Percentiles rank a stretch among this genome's conserved stretches.
phyloP scores from a whole-genome alignment of 2,888 invertebrate genomes.

The Drosophila stalkeri region DNA sequence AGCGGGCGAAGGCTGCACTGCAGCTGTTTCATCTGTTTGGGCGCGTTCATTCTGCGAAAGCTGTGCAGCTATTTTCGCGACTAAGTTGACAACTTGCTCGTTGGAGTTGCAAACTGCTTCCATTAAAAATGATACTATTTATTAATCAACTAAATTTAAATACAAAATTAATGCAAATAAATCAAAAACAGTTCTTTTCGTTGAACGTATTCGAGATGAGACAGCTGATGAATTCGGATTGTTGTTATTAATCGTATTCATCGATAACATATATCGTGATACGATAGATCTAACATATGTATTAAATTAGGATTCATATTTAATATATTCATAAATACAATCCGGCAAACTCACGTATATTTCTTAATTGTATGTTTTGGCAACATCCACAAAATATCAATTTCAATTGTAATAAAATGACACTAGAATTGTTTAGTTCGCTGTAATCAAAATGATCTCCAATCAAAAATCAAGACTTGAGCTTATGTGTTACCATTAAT shows the following conservation, averaged over 20 bases:
- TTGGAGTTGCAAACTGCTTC: constrained; percentile 20
- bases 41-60: constrained; percentile 29
- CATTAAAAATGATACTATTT: constrained; percentile 33
- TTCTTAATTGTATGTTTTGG: no score
- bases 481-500: background rate
- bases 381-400: background rate
- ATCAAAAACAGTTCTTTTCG: constrained; percentile 5
- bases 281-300: background rate
- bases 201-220: constrained; percentile 28
- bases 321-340: no score
- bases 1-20: background rate
- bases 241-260: background rate
- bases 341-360: no score
- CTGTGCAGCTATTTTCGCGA: constrained; percentile 26
- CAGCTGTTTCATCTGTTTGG: constrained; percentile 23
- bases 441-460: background rate
- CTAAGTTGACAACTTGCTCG: constrained; percentile 23
- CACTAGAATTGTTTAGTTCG: background rate
- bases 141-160: background rate
- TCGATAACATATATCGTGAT: constrained; percentile 19
- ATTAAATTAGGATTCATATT: background rate
- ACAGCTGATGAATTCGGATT: background rate
- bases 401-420: background rate
- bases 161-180: constrained; percentile 8
- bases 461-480: background rate